Evolutionary conservation across 2,113 vertebrate genomes (phyloP).

Genomic region (Leptobrachium leishanense): DNA sequence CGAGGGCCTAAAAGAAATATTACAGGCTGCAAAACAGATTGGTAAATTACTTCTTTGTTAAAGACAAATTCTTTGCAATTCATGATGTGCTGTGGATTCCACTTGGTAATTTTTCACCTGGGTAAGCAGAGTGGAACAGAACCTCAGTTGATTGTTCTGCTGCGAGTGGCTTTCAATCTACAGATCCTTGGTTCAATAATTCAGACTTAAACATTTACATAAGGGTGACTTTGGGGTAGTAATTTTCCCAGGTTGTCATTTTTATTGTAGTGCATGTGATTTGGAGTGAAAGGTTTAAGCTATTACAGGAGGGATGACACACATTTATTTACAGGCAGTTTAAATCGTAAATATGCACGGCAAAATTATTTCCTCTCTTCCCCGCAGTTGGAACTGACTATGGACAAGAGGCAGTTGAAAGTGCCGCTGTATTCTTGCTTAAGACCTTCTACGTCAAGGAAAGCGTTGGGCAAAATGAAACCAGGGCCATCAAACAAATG

Average conservation of each 20-base stretch:
- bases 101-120: slow-evolving; percentile 46
- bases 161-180: slow-evolving; percentile 40
- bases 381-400: slow-evolving; percentile 84
- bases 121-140: slow-evolving; percentile 28
- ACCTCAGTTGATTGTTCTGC: slow-evolving; percentile 34
- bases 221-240: slow-evolving; percentile 42
- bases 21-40: slow-evolving; percentile 89
- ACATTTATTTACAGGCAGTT: slow-evolving; percentile 39
- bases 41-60: slow-evolving; percentile 69
- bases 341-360: slow-evolving; percentile 38
- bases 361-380: slow-evolving; percentile 55
- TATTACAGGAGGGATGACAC: slow-evolving; percentile 30
- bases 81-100: slow-evolving; percentile 42
- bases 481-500: slow-evolving; percentile 88
- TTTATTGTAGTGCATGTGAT: slow-evolving; percentile 48
- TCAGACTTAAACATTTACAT: slow-evolving; percentile 47
- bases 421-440: slow-evolving; percentile 89
- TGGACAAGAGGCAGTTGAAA: slow-evolving; percentile 85
- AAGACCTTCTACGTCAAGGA: slow-evolving; percentile 85
- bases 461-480: slow-evolving; percentile 83
- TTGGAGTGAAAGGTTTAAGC: slow-evolving; percentile 40
- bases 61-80: slow-evolving; percentile 45
- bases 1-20: slow-evolving; percentile 82
- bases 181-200: slow-evolving; percentile 40
- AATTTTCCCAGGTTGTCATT: slow-evolving; percentile 43